These are phyloP conservation scores for human DNA, from an alignment of 2,113 vertebrate species.

Conservation along the genomic window GRCh38 chr7:19944001-19944500, in stretches of 20 bases:
- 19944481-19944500: neutral
- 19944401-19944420: neutral
- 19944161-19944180: neutral
- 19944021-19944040: neutral
- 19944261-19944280: neutral
- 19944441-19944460: neutral
- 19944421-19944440: neutral
- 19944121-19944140: neutral
- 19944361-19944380: neutral
- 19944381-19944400: neutral
- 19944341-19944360: neutral
- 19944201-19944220: neutral
- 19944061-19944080: conserved; percentile 7
- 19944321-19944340: neutral
- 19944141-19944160: neutral
- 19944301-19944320: conserved; percentile 1
- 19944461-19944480: neutral
- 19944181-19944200: neutral
- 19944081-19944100: neutral
- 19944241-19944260: neutral
- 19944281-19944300: neutral
- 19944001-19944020: conserved; percentile 6
- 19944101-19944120: neutral
- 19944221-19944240: neutral
- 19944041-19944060: neutral